Evolutionary conservation across 2,113 vertebrate species (phyloP).

Genomic region (Gobiocypris rarus): DNA sequence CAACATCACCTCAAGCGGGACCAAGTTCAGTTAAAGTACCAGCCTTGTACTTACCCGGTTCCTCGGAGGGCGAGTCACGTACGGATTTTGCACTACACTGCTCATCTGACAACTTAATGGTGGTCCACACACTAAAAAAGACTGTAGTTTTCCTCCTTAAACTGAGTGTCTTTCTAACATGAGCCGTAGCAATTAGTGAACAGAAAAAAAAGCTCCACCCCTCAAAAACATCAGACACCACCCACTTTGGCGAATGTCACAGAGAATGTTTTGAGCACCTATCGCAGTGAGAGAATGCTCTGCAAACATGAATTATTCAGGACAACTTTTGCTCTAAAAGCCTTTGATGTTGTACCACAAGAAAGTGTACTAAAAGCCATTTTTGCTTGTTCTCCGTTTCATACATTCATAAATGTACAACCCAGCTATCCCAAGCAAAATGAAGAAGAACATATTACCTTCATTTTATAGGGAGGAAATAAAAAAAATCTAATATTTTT

Average conservation of each 20-base stretch:
- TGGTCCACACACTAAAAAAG: conserved; percentile 20
- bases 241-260: conserved; percentile 63
- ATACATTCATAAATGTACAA: conserved; percentile 38
- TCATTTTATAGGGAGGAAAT: not conserved
- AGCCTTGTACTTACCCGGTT: conserved; percentile 76
- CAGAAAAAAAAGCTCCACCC: conserved; percentile 55
- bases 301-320: conserved; percentile 89
- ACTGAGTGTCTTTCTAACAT: conserved; percentile 65
- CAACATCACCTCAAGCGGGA: conserved; percentile 31
- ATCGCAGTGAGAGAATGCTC: conserved; percentile 73
- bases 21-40: not conserved
- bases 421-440: not conserved
- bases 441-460: conserved; percentile 13
- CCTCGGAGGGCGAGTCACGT: conserved; percentile 69
- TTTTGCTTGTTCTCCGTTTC: conserved; percentile 42
- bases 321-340: conserved; percentile 78
- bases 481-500: not conserved
- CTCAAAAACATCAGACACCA: conserved; percentile 44
- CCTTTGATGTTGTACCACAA: conserved; percentile 65
- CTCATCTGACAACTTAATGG: conserved; percentile 61
- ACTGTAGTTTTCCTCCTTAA: conserved; percentile 42
- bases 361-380: conserved; percentile 49
- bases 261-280: conserved; percentile 78
- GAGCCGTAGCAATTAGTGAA: conserved; percentile 66
- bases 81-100: conserved; percentile 71